Conservation (phyloP, 1,140 invertebrate species). For the Saccostrea glomerata region DNA sequence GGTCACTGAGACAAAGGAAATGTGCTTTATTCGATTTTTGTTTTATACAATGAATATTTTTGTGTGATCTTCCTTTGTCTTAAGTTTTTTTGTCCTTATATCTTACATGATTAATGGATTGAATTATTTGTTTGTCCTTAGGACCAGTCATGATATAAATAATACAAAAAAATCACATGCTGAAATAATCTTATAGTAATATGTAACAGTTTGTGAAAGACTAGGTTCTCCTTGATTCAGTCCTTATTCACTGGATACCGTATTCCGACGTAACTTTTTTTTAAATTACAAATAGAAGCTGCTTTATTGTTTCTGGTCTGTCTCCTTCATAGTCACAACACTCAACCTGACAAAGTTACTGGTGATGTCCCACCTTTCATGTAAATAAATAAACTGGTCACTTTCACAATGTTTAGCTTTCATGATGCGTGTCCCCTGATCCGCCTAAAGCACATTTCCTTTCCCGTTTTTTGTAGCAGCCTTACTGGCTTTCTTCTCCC, state of each 20-base stretch:
- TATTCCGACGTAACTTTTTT: neutral
- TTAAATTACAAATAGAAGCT: neutral
- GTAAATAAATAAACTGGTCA: conserved; percentile 34
- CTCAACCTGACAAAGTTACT: conserved; percentile 8
- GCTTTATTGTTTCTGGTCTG: conserved; percentile 8
- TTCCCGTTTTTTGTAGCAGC: neutral
- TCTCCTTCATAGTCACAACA: conserved; percentile 15
- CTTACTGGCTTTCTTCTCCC: conserved; percentile 5
- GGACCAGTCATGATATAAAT: conserved; percentile 7
- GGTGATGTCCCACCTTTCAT: neutral
- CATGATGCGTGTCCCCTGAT: conserved; percentile 9
- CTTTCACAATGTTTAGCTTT: conserved; percentile 21
- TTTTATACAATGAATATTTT: neutral
- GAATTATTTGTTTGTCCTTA: conserved; percentile 17
- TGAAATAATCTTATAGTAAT: conserved; percentile 28
- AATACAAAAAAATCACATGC: conserved; percentile 18
- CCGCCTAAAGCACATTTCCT: conserved; percentile 26
- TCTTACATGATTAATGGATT: conserved; percentile 26
- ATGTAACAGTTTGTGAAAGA: conserved; percentile 36
- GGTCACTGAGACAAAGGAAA: conserved; percentile 34
- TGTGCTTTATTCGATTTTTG: conserved; percentile 21
- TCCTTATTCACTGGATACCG: conserved; percentile 1
- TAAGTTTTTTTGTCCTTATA: neutral
- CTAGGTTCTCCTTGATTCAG: conserved; percentile 15
- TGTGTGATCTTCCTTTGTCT: conserved; percentile 1